Evolutionary conservation across 2,113 vertebrate species (phyloP), one percentile per base, ranked within the genome.

Genomic region (Parotia lawesii): DNA sequence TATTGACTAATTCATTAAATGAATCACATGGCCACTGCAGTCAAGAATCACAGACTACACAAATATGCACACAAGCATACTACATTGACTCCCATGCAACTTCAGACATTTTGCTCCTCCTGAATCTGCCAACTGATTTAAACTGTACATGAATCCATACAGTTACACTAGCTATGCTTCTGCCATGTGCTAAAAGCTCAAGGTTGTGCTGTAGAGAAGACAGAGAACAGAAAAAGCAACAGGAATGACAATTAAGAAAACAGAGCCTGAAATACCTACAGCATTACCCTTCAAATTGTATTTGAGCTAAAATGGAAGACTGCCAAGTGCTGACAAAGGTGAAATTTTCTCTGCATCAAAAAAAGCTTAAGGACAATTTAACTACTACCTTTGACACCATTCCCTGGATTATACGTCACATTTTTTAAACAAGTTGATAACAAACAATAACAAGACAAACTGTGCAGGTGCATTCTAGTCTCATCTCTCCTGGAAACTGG

Each of bases 241-340:
- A 69, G 17, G 25, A 94, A 81, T 23, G 3, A 56, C 29, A 82
- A 89, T 9, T 54, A 74, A 27, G 37, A 67, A 71, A 74, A 64
- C 15, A 53, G n/a, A 44, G 57, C 31, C 56, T 73, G 28, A 85
- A 78, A 87, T 15, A 73, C 24, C 25, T 42, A 53, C 3, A 57
- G 25, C 61, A 72, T 50, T 93, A 78, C 60, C 31, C 62, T 91
- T 93, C 85, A 91, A 69, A 78, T 23, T 73, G 38, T 54, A 84
- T 69, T 89, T 54, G 61, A 93, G 58, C 54, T 87, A 88, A 73
- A 81, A 92, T 60, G 75, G 64, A 79, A 93, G 47, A 42, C 29
- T 86, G 87, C 79, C 81, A 91, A 93, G 21, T 84, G 54, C 24
- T 54, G 25, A 50, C 82, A 94, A 87, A 91, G 82, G 79, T 79